Evolutionary conservation across 2,888 invertebrate genomes (phyloP).

Genomic region (Tetragnatha montana): DNA sequence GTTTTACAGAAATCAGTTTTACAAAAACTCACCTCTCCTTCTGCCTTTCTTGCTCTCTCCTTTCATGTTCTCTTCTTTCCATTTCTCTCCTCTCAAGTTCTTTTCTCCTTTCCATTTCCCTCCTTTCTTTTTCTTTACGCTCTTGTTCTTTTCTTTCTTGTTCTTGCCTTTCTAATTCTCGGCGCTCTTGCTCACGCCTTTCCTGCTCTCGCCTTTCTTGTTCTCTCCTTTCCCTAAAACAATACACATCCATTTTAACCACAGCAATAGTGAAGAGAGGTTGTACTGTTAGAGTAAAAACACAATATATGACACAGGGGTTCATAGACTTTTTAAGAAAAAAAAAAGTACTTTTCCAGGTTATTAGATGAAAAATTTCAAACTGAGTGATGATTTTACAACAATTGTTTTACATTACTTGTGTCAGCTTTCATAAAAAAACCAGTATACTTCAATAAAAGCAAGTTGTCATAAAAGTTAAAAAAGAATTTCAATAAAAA

Average conservation of each 20-base stretch:
- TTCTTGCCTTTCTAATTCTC: constrained; percentile 58
- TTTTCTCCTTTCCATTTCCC: constrained; percentile 50
- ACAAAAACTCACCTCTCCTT: constrained; percentile 52
- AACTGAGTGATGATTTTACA: no score
- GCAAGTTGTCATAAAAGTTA: no score
- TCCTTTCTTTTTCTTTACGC: constrained; percentile 48
- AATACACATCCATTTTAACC: background rate
- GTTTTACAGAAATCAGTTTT: no score
- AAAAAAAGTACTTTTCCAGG: no score
- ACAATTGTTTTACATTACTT: no score
- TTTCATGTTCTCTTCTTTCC: constrained; percentile 60
- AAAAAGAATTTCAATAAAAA: no score
- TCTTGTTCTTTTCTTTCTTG: constrained; percentile 64
- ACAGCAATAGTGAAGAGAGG: no score
- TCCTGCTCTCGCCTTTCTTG: constrained; percentile 56
- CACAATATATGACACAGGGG: background rate
- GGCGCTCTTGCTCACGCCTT: constrained; percentile 52
- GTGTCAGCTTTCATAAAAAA: no score
- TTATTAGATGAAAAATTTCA: no score
- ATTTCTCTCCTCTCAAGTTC: constrained; percentile 55
- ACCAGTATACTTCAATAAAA: no score
- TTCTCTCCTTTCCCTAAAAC: constrained; percentile 29
- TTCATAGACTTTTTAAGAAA: no score
- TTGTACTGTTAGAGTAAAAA: no score
- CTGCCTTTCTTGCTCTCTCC: constrained; percentile 55